Evolutionary conservation across 2,113 vertebrate genomes (phyloP).

Genomic region (Hemiprocne comata): DNA sequence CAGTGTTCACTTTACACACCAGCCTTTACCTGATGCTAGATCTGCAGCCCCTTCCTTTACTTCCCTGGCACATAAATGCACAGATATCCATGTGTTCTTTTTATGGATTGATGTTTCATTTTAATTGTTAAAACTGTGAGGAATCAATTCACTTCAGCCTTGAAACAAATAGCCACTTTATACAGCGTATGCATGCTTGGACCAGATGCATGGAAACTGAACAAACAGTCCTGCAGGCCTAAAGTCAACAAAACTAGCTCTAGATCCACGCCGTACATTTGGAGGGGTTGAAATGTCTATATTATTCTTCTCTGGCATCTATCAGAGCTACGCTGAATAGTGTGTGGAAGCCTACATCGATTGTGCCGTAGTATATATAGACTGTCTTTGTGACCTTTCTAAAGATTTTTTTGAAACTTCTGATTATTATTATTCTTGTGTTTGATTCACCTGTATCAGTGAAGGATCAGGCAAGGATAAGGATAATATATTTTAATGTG

Average conservation of each 20-base stretch:
- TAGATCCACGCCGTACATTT: background rate
- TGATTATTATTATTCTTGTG: constrained; percentile 61
- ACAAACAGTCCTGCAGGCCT: constrained; percentile 53
- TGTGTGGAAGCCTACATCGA: constrained; percentile 45
- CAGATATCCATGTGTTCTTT: constrained; percentile 60
- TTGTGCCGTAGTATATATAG: constrained; percentile 52
- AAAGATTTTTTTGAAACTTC: constrained; percentile 45
- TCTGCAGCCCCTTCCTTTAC: constrained; percentile 54
- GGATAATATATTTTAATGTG: constrained; percentile 67
- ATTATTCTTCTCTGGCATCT: background rate
- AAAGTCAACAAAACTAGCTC: background rate
- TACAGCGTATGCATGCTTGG: constrained; percentile 48
- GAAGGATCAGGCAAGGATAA: constrained; percentile 70
- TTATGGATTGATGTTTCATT: constrained; percentile 42
- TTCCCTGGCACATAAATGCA: constrained; percentile 71
- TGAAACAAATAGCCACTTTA: constrained; percentile 77
- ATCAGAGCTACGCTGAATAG: background rate
- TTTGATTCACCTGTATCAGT: constrained; percentile 71
- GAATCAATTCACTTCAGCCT: constrained; percentile 75
- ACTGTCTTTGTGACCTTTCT: constrained; percentile 63
- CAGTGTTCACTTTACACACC: constrained; percentile 79
- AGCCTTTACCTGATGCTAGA: constrained; percentile 70
- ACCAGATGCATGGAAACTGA: constrained; percentile 42
- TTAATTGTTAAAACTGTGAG: constrained; percentile 79
- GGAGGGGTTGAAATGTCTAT: background rate